These are phyloP conservation scores for Apogon hyalosoma DNA, from an alignment of 2,797 vertebrate genomes.

Conservation along the genomic window DNA sequence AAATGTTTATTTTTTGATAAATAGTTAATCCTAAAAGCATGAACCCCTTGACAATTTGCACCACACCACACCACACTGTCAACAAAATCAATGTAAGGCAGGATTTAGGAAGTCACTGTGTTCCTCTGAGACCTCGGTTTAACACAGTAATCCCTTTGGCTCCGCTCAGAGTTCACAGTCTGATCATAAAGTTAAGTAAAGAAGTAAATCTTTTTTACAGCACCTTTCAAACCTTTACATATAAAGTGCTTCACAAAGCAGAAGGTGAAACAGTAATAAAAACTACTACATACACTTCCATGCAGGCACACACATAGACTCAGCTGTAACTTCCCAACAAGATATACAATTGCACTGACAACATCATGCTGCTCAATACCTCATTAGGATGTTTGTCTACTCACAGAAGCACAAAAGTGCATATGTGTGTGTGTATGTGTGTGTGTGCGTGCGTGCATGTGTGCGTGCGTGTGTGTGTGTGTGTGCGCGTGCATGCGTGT, in stretches of 20 bases:
- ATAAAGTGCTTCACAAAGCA: conserved; percentile 37
- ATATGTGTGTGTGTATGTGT: too few relatives aligned
- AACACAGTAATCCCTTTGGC: conserved; percentile 23
- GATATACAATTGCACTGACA: conserved; percentile 40
- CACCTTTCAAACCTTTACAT: conserved; percentile 14
- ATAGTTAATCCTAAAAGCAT: neutral
- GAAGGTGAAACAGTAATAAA: conserved; percentile 9
- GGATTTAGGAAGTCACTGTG: conserved; percentile 26
- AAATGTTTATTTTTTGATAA: neutral
- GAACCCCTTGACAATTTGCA: conserved; percentile 1
- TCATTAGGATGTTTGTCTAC: conserved; percentile 52
- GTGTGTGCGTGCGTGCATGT: too few relatives aligned
- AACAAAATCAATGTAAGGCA: conserved; percentile 8
- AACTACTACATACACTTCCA: conserved; percentile 2
- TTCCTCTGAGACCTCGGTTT: conserved; percentile 21
- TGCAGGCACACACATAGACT: conserved; percentile 22
- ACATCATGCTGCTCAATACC: conserved; percentile 49
- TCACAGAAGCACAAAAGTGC: conserved; percentile 2
- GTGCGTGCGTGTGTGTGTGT: too few relatives aligned
- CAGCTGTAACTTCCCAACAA: conserved; percentile 38
- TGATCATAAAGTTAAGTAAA: conserved; percentile 16
- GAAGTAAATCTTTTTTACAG: conserved; percentile 51
- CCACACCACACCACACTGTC: neutral
- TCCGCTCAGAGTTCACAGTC: conserved; percentile 23
- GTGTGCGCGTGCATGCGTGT: conserved; percentile 24